Percentiles rank a stretch among this genome's conserved stretches.
These are phyloP conservation scores for Brachyhypopomus occidentalis DNA, from an alignment of 2,113 vertebrate species.

Conservation along the genomic window DNA sequence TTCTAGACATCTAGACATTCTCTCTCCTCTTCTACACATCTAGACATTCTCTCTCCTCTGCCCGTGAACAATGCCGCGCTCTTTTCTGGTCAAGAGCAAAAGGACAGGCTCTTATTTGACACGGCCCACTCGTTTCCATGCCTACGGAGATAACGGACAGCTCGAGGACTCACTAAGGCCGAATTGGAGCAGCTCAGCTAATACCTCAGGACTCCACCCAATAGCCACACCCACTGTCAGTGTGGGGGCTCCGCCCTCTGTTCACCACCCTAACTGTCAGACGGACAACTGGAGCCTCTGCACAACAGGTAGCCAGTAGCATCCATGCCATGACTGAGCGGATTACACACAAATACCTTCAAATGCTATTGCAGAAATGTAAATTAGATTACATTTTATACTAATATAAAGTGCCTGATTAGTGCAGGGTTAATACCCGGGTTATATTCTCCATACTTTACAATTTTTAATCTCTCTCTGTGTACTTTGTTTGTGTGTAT, in stretches of 20 bases:
- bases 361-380: too few relatives aligned
- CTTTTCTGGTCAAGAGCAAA: conserved; percentile 75
- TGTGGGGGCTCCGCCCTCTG: neutral
- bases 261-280: conserved; percentile 2
- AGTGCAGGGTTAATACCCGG: too few relatives aligned
- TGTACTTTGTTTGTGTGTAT: too few relatives aligned
- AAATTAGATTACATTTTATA: too few relatives aligned
- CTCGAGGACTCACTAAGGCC: too few relatives aligned
- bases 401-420: too few relatives aligned
- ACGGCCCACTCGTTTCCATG: neutral
- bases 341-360: too few relatives aligned
- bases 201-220: neutral
- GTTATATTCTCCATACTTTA: too few relatives aligned
- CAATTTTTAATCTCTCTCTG: too few relatives aligned
- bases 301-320: conserved; percentile 28
- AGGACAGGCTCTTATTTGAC: conserved; percentile 51
- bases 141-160: neutral
- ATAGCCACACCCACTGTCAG: conserved; percentile 1
- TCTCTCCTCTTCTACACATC: too few relatives aligned
- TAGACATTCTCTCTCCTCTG: too few relatives aligned
- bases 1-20: too few relatives aligned
- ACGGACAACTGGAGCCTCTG: conserved; percentile 19
- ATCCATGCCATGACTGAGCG: neutral
- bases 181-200: conserved; percentile 15
- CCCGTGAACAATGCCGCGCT: conserved; percentile 70